Base-by-base conservation (phyloP, 2,113 vertebrate genomes). In the Nycticryphes semicollaris region DNA sequence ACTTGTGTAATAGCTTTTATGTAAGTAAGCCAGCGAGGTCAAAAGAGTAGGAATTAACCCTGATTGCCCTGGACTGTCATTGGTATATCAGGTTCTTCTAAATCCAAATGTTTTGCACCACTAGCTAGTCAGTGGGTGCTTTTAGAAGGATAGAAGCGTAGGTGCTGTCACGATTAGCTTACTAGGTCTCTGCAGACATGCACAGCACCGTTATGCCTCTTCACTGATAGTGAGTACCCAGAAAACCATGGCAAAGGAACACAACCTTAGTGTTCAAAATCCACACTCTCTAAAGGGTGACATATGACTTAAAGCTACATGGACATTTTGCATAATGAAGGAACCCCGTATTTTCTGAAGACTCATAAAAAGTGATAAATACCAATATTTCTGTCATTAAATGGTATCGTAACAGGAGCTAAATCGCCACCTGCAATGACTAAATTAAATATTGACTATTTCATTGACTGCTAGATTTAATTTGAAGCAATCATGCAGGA, bases 371-470 rank as follows among this genome's bases (percentile, higher is more conserved):
- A 81, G 62, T 79, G 88, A 96, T 92, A 95, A 96, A 94, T 82
- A 96, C 94, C 37, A 14, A 35, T 93, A 92, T 93, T 96, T 96
- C 91, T 90, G 90, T 91, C 95, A 60, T 95, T 94, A 86, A 96
- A 96, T 84, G 76, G 33, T 87, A 91, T 47, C 1, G 1, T 97
- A 93, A 75, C 81, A 41, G 83, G 81, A 88, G 94, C 95, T 97
- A 79, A 97, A 97, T 98, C 56, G n/a, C 98, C 98, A 97, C 98
- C 98, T 97, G 96, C 98, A 97, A 97, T 86, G 98, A 98, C 98
- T 97, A 98, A 98, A 98, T 98, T 98, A 98, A 98, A 98, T 98
- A 98, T 98, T 98, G 98, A 98, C 97, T 96, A 64, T 98, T 85
- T 97, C 98, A 98, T 98, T 98, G 98, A 98, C 98, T 96, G 72